Percentiles rank a stretch among this genome's conserved stretches.
These are phyloP conservation scores for Chiroxiphia lanceolata DNA, from an alignment of 2,797 vertebrate genomes.

Conservation along the genomic window DNA sequence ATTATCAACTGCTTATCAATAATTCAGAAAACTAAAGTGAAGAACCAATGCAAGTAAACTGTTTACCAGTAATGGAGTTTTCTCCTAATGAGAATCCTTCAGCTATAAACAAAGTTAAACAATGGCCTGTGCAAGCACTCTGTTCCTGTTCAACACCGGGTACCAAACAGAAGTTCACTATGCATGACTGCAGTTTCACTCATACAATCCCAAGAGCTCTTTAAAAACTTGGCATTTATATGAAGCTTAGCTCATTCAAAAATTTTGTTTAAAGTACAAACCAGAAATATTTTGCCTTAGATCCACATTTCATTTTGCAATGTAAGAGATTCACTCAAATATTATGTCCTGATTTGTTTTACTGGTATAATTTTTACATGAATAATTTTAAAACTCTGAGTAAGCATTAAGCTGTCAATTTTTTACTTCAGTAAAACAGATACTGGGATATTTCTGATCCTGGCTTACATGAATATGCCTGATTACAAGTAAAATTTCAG, in stretches of 20 bases:
- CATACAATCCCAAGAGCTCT: neutral
- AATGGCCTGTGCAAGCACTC: neutral
- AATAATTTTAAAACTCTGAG: neutral
- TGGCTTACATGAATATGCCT: neutral
- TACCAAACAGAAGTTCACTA: neutral
- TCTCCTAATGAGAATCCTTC: neutral
- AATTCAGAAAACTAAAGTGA: constrained; percentile 49
- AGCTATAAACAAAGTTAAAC: neutral
- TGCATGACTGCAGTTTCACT: neutral
- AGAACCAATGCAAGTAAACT: constrained; percentile 9
- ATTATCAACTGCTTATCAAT: constrained; percentile 35
- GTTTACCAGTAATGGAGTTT: neutral
- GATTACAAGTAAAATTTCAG: neutral
- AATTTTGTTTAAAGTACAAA: neutral
- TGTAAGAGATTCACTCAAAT: neutral
- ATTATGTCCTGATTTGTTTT: neutral
- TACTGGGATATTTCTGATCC: neutral
- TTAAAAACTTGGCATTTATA: neutral
- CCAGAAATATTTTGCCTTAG: neutral
- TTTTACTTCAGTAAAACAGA: neutral
- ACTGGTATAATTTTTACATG: neutral
- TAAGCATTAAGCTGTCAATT: neutral
- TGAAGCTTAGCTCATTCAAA: neutral
- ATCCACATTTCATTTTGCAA: neutral
- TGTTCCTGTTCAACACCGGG: fast-evolving